Evolutionary conservation across 2,888 invertebrate species (phyloP).

Genomic region (Acronicta alni): DNA sequence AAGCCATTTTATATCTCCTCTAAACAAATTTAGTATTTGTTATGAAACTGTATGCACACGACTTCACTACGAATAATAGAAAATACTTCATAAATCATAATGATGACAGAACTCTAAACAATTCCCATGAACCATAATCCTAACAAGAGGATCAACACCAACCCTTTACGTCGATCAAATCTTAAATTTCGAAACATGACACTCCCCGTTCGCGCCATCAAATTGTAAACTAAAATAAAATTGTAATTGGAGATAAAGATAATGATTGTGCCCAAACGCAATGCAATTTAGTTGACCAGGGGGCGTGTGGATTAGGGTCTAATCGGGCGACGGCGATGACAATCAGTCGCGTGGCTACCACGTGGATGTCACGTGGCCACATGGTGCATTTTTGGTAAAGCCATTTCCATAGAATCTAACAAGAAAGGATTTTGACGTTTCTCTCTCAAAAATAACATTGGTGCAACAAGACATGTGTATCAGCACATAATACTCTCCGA

Average conservation of each 20-base stretch:
- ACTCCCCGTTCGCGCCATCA: constrained; percentile 53
- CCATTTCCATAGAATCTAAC: constrained; percentile 43
- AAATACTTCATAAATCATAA: not conserved
- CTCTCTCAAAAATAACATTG: too few relatives aligned
- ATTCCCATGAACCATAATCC: constrained; percentile 34
- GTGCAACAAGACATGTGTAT: too few relatives aligned
- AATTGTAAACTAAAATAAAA: constrained; percentile 70
- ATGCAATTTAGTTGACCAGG: constrained; percentile 74
- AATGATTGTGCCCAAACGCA: constrained; percentile 78
- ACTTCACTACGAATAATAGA: not conserved
- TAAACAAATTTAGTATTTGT: too few relatives aligned
- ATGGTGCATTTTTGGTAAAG: constrained; percentile 46
- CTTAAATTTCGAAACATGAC: constrained; percentile 69
- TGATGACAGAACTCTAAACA: not conserved
- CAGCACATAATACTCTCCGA: too few relatives aligned
- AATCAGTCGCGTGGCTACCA: constrained; percentile 72
- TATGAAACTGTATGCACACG: too few relatives aligned
- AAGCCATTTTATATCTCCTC: too few relatives aligned
- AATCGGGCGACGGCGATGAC: constrained; percentile 85
- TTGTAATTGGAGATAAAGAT: constrained; percentile 82
- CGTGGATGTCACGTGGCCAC: constrained; percentile 68
- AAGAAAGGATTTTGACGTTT: not conserved
- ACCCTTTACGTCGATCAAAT: constrained; percentile 73
- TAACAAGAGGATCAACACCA: constrained; percentile 33
- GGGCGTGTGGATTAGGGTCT: constrained; percentile 83